Base-by-base conservation (phyloP, 2,113 vertebrate genomes). In the Herpailurus yagouaroundi region DNA sequence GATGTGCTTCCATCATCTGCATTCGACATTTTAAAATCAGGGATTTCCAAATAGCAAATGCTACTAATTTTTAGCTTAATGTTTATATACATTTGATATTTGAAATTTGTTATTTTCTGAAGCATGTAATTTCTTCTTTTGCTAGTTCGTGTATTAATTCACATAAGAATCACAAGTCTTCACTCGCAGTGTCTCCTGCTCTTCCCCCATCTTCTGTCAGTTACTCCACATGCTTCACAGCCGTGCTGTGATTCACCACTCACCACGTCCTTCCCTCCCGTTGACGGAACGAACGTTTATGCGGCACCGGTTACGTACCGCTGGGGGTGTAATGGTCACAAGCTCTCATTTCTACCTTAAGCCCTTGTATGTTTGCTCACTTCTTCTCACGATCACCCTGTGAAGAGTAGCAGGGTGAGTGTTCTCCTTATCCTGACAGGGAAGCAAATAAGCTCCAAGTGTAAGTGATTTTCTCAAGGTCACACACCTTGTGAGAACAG, bases 391-490 rank as follows among this genome's bases (percentile, higher is more conserved):
- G 10, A n/a, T 27, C 71, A 71, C 52, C 3, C 96, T 82, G 48
- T 74, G 29, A 80, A 74, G 27, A 48, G 12, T 14, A 13, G 55
- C 76, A 52, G 50, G 10, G 10, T 64, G 29, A 13, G 7, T 16
- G 41, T 36, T 27, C 27, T 55, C 31, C 19, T 27, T 71, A 63
- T 55, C 64, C 86, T 83, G 45, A 55, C 9, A 63, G 29, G 38
- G 57, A 8, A 48, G 64, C 71, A 57, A 41, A 36, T 50, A 85
- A 74, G 52, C 27, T 84, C 38, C 23, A 10, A 18, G 38, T 52
- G 69, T 55, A 89, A 50, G 80, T 76, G 38, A 64, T 66, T 96
- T 91, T 92, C 16, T 86, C 66, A 91, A 76, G 84, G 55, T 87
- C 50, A 64, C 11, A 13, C 21, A 50, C 16, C 48, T 71, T n/a